Evolutionary conservation across 2,888 invertebrate genomes (phyloP).

Genomic region (Tiliacea citrago): DNA sequence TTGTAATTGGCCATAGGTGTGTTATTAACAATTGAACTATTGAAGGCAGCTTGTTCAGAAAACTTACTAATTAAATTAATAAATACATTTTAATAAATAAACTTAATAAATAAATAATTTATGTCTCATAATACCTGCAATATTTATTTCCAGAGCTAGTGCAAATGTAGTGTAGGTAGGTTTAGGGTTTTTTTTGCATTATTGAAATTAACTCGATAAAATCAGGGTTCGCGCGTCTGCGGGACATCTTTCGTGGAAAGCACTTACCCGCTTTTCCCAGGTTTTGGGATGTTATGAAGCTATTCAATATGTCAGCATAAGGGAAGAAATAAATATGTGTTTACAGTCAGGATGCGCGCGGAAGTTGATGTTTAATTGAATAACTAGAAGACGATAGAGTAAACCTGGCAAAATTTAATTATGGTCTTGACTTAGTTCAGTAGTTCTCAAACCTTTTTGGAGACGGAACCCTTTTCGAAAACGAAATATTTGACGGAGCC

Average conservation of each 20-base stretch:
- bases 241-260: not conserved
- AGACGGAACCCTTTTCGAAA: too few species aligned
- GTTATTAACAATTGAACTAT: not conserved
- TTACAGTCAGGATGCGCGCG: not conserved
- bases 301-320: not conserved
- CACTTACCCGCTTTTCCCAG: not conserved
- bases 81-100: too few species aligned
- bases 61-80: too few species aligned
- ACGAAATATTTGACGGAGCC: too few species aligned
- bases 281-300: not conserved
- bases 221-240: not conserved
- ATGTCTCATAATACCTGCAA: not conserved
- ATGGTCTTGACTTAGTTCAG: too few species aligned
- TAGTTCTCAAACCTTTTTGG: too few species aligned
- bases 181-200: not conserved
- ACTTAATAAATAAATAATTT: not conserved
- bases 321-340: not conserved
- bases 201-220: not conserved
- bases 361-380: constrained; percentile 1
- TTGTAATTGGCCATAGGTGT: not conserved
- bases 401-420: too few species aligned
- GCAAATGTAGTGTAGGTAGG: not conserved
- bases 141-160: not conserved
- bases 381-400: not conserved
- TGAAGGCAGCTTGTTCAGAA: not conserved